Conservation (phyloP, 2,888 invertebrate genomes). For the Galerucella calmariensis region DNA sequence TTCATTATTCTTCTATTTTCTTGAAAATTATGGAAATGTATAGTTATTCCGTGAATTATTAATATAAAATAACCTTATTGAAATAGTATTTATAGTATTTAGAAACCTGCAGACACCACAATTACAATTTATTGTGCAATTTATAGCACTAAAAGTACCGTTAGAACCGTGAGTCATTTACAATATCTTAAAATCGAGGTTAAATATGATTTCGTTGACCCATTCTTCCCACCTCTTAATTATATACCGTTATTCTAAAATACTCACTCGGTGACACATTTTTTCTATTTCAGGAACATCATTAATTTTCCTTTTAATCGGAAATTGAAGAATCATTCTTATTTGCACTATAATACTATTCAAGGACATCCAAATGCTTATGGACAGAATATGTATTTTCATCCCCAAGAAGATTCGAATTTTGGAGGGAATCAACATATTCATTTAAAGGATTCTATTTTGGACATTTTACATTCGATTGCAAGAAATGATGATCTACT, state of each 20-base stretch:
- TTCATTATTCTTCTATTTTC: too few relatives aligned
- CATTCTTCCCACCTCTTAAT: conserved; percentile 1
- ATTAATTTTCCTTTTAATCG: conserved; percentile 41
- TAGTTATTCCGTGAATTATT: too few relatives aligned
- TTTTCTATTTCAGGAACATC: conserved; percentile 45
- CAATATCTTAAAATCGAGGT: conserved; percentile 17
- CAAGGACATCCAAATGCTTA: conserved; percentile 1
- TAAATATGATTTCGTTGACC: conserved; percentile 17
- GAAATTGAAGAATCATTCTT: not conserved
- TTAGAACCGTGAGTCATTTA: conserved; percentile 19
- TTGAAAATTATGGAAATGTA: too few relatives aligned
- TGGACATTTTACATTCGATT: conserved; percentile 71
- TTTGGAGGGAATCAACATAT: conserved; percentile 32
- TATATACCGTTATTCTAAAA: conserved; percentile 22
- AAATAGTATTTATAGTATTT: too few relatives aligned
- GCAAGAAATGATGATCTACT: conserved; percentile 80
- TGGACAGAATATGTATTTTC: conserved; percentile 10
- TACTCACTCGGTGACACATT: conserved; percentile 16
- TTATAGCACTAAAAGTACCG: conserved; percentile 4
- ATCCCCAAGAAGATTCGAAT: conserved; percentile 11
- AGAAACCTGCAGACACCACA: not conserved
- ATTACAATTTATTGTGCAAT: conserved; percentile 25
- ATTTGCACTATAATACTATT: conserved; percentile 24
- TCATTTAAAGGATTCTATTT: conserved; percentile 49
- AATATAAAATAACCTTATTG: too few relatives aligned